Evolutionary conservation across 2,113 vertebrate species (phyloP).

Genomic region (Semicossyphus pulcher): DNA sequence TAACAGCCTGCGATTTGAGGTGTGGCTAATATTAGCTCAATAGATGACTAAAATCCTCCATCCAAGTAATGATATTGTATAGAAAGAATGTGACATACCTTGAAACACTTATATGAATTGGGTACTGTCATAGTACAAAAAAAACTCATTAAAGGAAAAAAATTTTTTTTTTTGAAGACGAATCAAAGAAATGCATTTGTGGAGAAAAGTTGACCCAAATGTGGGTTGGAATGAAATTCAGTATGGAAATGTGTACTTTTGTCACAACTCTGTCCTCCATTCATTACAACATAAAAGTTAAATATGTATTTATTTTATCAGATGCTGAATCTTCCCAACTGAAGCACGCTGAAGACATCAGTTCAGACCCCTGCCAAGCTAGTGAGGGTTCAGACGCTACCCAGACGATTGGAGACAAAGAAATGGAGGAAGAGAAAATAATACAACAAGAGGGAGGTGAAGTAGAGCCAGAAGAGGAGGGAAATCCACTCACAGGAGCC

Average conservation of each 20-base stretch:
- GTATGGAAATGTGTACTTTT: not conserved
- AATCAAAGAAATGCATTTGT: not conserved
- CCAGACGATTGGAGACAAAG: constrained; percentile 64
- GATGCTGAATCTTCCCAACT: constrained; percentile 72
- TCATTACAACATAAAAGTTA: not conserved
- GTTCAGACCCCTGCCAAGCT: constrained; percentile 67
- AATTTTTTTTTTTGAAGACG: not conserved
- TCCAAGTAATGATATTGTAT: too few relatives aligned
- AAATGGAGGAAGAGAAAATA: constrained; percentile 73
- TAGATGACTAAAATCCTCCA: too few relatives aligned
- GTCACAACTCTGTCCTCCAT: not conserved
- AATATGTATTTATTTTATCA: constrained; percentile 50
- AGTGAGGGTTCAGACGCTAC: constrained; percentile 59
- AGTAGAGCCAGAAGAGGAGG: constrained; percentile 70
- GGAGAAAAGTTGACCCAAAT: too few relatives aligned
- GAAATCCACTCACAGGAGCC: constrained; percentile 52
- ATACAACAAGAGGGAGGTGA: constrained; percentile 69
- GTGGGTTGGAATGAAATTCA: not conserved
- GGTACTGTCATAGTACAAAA: too few relatives aligned
- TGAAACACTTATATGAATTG: too few relatives aligned
- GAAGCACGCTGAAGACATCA: constrained; percentile 66
- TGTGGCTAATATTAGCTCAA: too few relatives aligned
- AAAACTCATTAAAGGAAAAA: too few relatives aligned
- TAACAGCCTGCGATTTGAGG: too few relatives aligned
- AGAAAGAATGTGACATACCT: too few relatives aligned